Percentiles rank a stretch among this genome's conserved stretches.
These are phyloP conservation scores for Stictonetta naevosa DNA, from an alignment of 2,113 vertebrate species.

Conservation along the genomic window DNA sequence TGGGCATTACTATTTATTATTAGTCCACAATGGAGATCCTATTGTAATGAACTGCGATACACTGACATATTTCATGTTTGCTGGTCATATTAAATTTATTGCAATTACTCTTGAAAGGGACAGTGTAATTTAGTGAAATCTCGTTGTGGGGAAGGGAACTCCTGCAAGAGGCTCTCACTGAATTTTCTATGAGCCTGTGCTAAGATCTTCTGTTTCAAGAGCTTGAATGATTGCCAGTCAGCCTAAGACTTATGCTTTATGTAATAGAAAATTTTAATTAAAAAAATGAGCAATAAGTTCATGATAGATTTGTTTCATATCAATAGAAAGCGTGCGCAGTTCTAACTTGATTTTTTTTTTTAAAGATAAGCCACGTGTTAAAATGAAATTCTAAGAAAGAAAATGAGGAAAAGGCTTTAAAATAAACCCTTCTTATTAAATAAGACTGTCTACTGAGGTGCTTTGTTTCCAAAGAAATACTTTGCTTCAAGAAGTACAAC, in stretches of 20 bases:
- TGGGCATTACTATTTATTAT: constrained; percentile 64
- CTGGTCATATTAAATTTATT: constrained; percentile 44
- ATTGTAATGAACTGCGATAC: constrained; percentile 47
- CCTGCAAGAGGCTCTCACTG: constrained; percentile 25
- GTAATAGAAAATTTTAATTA: constrained; percentile 49
- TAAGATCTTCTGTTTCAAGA: neutral
- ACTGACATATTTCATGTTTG: constrained; percentile 33
- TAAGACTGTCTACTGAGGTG: neutral
- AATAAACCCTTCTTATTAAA: neutral
- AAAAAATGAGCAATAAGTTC: constrained; percentile 14
- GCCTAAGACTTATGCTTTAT: neutral
- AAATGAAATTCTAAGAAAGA: neutral
- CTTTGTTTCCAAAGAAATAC: neutral
- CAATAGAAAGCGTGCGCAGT: neutral
- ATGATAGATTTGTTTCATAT: neutral
- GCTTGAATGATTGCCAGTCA: constrained; percentile 9
- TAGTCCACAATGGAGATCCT: constrained; percentile 16
- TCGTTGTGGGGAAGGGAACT: constrained; percentile 14
- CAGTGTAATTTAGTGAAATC: constrained; percentile 49
- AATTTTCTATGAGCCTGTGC: constrained; percentile 24
- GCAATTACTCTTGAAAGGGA: constrained; percentile 47
- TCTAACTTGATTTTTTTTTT: neutral
- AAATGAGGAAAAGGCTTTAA: neutral
- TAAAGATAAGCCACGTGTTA: neutral
- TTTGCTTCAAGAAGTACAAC: neutral